Conservation (phyloP, 2,113 vertebrate species). For the Stercorarius parasiticus region DNA sequence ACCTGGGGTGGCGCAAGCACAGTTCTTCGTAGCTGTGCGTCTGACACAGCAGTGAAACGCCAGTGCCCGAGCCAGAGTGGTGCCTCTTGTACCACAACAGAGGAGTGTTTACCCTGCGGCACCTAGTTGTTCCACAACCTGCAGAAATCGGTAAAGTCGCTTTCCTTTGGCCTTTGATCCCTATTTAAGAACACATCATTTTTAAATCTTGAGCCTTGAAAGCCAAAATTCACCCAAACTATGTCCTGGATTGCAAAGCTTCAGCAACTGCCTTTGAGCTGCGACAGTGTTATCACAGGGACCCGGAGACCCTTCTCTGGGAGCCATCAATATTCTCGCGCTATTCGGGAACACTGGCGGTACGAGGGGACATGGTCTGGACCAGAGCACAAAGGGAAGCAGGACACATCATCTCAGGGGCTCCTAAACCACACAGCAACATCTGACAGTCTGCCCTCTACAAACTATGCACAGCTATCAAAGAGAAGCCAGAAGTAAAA, state of each 20-base stretch:
- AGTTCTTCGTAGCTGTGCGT: neutral
- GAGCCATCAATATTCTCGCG: rapidly evolving
- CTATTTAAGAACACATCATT: rapidly evolving
- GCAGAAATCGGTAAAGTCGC: rapidly evolving
- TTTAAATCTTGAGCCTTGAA: neutral
- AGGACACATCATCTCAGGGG: neutral
- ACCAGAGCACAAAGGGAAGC: neutral
- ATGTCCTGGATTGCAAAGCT: neutral
- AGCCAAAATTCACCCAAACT: neutral
- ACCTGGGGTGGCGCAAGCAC: neutral
- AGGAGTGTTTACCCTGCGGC: neutral
- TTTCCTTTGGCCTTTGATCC: neutral
- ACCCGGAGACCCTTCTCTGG: neutral
- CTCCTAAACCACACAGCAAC: neutral
- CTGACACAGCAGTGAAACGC: rapidly evolving
- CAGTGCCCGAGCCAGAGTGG: rapidly evolving
- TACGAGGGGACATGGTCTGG: rapidly evolving
- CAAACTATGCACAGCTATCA: neutral
- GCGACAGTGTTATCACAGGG: rapidly evolving
- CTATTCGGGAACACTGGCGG: rapidly evolving
- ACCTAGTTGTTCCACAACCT: neutral
- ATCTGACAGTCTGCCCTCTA: neutral
- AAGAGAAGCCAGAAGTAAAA: neutral
- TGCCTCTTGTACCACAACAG: neutral
- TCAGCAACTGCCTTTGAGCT: rapidly evolving